These are phyloP conservation scores for Drosophila repletoides DNA, from an alignment of 1,140 invertebrate species.

Conservation along the genomic window DNA sequence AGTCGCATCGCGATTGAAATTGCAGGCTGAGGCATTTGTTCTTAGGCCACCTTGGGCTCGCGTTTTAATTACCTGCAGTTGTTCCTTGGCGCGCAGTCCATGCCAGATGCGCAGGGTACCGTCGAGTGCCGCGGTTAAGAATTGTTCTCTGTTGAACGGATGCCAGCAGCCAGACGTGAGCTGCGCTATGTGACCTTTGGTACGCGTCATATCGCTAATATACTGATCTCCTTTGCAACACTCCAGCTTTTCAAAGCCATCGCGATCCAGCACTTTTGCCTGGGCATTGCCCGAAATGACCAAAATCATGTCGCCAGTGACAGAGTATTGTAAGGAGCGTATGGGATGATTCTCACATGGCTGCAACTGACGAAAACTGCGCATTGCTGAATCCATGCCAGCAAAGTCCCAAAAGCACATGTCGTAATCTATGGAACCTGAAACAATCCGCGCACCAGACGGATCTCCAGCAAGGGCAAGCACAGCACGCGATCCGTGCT, in stretches of 20 bases:
- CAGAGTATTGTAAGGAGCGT: constrained; percentile 94
- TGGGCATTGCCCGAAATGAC: constrained; percentile 95
- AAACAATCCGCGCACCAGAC: constrained; percentile 94
- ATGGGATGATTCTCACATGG: constrained; percentile 98
- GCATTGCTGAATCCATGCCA: constrained; percentile 96
- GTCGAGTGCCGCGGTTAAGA: constrained; percentile 96
- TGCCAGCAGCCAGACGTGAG: constrained; percentile 97
- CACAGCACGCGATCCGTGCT: constrained; percentile 93
- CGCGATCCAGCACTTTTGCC: constrained; percentile 97
- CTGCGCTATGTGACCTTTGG: constrained; percentile 97
- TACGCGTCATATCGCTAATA: constrained; percentile 95
- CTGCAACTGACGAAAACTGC: constrained; percentile 94
- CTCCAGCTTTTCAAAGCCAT: constrained; percentile 97
- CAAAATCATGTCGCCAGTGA: constrained; percentile 96
- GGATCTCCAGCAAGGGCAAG: constrained; percentile 95
- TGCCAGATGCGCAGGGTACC: constrained; percentile 96
- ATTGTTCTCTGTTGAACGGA: constrained; percentile 95
- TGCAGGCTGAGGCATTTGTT: constrained; percentile 92
- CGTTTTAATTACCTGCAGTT: constrained; percentile 94
- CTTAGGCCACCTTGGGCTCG: constrained; percentile 94
- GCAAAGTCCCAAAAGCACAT: constrained; percentile 99
- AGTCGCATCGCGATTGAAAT: constrained; percentile 93
- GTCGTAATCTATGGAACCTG: constrained; percentile 97
- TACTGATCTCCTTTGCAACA: constrained; percentile 99
- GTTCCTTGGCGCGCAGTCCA: constrained; percentile 88